Base-by-base conservation (phyloP, 2,113 vertebrate species). In the Hippocampus mohnikei region DNA sequence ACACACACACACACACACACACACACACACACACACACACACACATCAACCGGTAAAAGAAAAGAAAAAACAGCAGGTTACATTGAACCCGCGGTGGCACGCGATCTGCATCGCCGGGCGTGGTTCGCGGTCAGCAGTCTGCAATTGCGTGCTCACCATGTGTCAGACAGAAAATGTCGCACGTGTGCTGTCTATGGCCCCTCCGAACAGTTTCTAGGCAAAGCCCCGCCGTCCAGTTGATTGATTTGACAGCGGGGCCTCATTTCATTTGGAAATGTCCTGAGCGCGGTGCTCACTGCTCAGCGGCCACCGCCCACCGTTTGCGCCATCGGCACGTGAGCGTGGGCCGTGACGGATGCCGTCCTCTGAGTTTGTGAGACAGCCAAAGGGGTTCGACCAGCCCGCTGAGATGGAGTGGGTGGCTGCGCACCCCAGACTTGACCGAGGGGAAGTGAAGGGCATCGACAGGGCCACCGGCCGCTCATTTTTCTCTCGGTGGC, bases 371-470 rank as follows among this genome's bases (percentile, higher is more conserved):
- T 69, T 70, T 87, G 83, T 85, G 85, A 85, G 63, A 56, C 70
- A 65, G 76, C 71, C 78, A 77, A 86, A 84, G 71, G 87, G 85
- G 84, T 90, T 90, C 88, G 88, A 88, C 77, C 82, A 85, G 86
- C 81, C 84, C 69, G 72, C 67, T 66, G 84, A 89, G 88, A 90
- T 88, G 80, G 87, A 91, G 85, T 86, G 79, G 82, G 83, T 80
- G 66, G 77, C 69, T 44, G 71, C 78, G 82, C 84, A 82, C 85
- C 85, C 71, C 84, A 79, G 85, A 87, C 88, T 87, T 86, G 81
- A 79, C 81, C 85, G 88, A 81, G 71, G 58, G 64, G 78, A 86
- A 88, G 88, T 91, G 88, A 91, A 90, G 88, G 88, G 83, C 88
- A 89, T 90, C 77, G 74, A 88, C 81, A 84, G 80, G 79, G 80